phyloP scores from a whole-genome alignment of 2,113 vertebrate species.

The Xyliphius kryptos region DNA sequence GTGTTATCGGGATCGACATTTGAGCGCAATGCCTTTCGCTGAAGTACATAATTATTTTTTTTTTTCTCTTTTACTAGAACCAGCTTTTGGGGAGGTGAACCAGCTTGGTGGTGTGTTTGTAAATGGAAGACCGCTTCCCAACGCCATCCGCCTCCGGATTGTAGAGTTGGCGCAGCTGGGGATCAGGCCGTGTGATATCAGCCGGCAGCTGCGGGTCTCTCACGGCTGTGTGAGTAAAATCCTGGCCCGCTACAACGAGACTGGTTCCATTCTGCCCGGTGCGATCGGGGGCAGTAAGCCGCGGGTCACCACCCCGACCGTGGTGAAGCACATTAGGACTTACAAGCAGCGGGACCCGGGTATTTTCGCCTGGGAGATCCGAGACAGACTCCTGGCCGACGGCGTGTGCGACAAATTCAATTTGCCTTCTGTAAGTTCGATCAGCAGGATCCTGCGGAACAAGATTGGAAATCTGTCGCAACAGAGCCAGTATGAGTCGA shows the following conservation, averaged over 20 bases:
- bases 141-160: conserved; percentile 95
- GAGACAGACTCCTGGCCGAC: conserved; percentile 93
- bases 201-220: conserved; percentile 92
- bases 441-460: conserved; percentile 98
- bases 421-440: conserved; percentile 95
- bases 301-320: conserved; percentile 92
- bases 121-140: conserved; percentile 95
- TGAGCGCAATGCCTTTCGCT: too few species aligned
- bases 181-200: conserved; percentile 97
- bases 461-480: conserved; percentile 97
- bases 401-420: conserved; percentile 99
- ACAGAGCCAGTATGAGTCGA: conserved; percentile 86
- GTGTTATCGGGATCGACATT: too few species aligned
- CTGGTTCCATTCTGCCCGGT: conserved; percentile 94
- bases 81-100: conserved; percentile 63
- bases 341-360: conserved; percentile 99
- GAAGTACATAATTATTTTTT: too few species aligned
- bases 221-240: conserved; percentile 99
- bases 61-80: neutral
- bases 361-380: conserved; percentile 99
- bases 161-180: conserved; percentile 98
- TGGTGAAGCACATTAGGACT: conserved; percentile 98
- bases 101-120: too few species aligned
- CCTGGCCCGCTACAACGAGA: conserved; percentile 97
- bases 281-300: conserved; percentile 98